These are phyloP conservation scores for Linnaemya vulpina DNA, from an alignment of 2,888 invertebrate genomes.

Conservation along the genomic window DNA sequence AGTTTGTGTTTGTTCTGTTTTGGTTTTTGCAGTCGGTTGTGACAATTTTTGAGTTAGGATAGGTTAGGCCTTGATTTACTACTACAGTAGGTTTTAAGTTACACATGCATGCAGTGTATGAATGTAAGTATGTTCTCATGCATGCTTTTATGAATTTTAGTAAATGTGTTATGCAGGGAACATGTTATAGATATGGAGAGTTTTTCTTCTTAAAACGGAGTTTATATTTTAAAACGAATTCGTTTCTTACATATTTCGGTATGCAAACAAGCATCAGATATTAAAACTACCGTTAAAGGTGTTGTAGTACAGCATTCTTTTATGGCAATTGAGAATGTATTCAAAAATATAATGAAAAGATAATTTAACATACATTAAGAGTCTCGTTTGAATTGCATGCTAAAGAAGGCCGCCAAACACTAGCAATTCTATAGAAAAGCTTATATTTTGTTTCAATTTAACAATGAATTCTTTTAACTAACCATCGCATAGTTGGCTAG, in stretches of 20 bases:
- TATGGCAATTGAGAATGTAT: neutral
- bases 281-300: neutral
- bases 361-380: too few species aligned
- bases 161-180: neutral
- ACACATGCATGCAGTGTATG: neutral
- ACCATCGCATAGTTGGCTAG: too few species aligned
- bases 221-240: neutral
- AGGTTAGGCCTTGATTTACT: constrained; percentile 70
- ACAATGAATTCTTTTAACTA: too few species aligned
- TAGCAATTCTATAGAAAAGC: too few species aligned
- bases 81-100: constrained; percentile 37
- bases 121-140: neutral
- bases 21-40: constrained; percentile 57
- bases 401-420: too few species aligned
- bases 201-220: neutral
- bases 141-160: neutral
- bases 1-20: constrained; percentile 31
- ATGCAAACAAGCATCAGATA: neutral
- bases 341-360: too few species aligned
- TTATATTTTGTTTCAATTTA: too few species aligned
- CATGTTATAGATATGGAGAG: neutral
- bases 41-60: constrained; percentile 68
- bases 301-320: too few species aligned
- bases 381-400: too few species aligned
- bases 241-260: neutral